Evolutionary conservation across 2,113 vertebrate genomes (phyloP), one percentile per base, ranked within the genome.

Genomic region (Indicator maculatus): DNA sequence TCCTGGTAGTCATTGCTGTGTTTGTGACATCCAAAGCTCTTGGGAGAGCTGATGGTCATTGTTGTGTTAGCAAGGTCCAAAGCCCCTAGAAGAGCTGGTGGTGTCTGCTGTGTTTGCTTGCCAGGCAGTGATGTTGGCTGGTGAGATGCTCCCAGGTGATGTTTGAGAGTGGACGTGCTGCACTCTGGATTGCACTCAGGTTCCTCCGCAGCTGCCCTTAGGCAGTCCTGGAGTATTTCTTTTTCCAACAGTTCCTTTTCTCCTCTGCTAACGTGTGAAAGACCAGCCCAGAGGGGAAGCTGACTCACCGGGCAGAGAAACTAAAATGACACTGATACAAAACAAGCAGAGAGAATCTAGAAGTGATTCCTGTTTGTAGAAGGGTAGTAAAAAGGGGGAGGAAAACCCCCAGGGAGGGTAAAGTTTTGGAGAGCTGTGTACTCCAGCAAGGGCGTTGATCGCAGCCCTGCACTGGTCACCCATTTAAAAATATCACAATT

Each of bases 241-340:
- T 39, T 65, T 19, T 27, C 71, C 70, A 56, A 4, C 70, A 30
- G 38, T 83, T 89, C 53, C 69, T 76, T 72, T 55, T 93, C 45
- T 47, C 41, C 72, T 47, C 60, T 56, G 91, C 33, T 82, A 26
- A 86, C 5, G 70, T 36, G 77, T 53, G 70, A 72, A 72, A 86
- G 31, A 41, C 17, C 6, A 3, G 12, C 28, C 87, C 58, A 10
- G 50, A 38, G 74, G 81, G 89, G 78, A 92, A 87, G 71, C 91
- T 96, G 96, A 96, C 81, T 96, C 96, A 95, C 74, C 5, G 31
- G 82, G 81, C 92, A 92, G 70, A 38, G 80, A 41, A 84, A 26
- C 15, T 72, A 31, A 45, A 89, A 38, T 12, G 2, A 61, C 60
- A 21, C 26, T 0, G 3, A 3, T 60, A 47, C 45, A 82, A 90